phyloP scores from a whole-genome alignment of 2,888 invertebrate genomes.

The Drosophila tripunctata region DNA sequence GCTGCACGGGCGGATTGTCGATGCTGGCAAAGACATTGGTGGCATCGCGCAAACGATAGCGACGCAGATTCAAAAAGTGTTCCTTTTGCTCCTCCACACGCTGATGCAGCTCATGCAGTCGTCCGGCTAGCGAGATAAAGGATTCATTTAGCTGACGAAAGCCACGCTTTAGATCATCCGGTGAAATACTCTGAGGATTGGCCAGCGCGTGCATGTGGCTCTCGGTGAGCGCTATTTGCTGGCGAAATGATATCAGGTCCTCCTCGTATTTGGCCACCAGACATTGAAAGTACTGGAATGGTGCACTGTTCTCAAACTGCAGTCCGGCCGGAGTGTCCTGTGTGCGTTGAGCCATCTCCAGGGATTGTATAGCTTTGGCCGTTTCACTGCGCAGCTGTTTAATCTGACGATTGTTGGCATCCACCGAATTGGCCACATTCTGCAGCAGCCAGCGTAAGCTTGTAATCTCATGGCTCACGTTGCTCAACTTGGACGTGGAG shows the following conservation, averaged over 20 bases:
- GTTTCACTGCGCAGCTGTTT: constrained; percentile 88
- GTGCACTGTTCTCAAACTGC: constrained; percentile 90
- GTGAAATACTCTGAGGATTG: constrained; percentile 87
- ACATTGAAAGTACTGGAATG: constrained; percentile 89
- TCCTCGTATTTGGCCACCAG: constrained; percentile 89
- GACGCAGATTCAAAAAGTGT: constrained; percentile 91
- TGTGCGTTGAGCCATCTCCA: constrained; percentile 91
- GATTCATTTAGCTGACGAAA: constrained; percentile 94
- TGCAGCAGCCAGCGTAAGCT: constrained; percentile 80
- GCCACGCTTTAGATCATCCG: constrained; percentile 91
- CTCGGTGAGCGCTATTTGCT: constrained; percentile 90
- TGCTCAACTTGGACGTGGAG: constrained; percentile 84
- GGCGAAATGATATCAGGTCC: constrained; percentile 88
- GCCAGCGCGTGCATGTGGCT: constrained; percentile 89
- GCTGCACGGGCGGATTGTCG: constrained; percentile 79
- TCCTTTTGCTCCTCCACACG: constrained; percentile 92
- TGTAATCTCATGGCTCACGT: constrained; percentile 81
- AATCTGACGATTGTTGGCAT: constrained; percentile 83
- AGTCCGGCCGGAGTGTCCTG: constrained; percentile 90
- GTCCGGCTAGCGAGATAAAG: constrained; percentile 93
- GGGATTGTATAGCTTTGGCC: constrained; percentile 89
- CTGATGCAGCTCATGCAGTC: constrained; percentile 91
- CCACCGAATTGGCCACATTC: constrained; percentile 82
- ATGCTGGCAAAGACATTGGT: constrained; percentile 89
- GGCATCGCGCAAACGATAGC: constrained; percentile 89